phyloP scores from a whole-genome alignment of 1,140 invertebrate genomes.

The Zaprionus taronus region DNA sequence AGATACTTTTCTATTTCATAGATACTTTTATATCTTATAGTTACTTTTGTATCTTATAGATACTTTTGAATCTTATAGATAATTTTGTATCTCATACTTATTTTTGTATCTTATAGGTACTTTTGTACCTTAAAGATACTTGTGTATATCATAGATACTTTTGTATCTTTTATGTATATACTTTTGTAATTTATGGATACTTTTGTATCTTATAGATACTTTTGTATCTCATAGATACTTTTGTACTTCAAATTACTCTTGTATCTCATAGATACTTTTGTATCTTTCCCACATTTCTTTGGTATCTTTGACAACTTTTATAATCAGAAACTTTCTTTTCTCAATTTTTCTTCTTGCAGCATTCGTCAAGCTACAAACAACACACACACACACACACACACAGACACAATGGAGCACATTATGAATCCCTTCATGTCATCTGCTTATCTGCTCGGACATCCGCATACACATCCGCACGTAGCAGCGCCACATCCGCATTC shows the following conservation, averaged over 20 bases:
- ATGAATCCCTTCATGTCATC: slow-evolving; percentile 79
- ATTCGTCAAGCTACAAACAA: background rate
- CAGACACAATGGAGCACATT: slow-evolving; percentile 72
- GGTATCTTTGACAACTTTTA: slow-evolving; percentile 1
- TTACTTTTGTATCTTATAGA: too few relatives aligned
- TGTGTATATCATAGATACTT: too few relatives aligned
- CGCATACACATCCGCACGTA: slow-evolving; percentile 39
- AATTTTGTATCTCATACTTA: too few relatives aligned
- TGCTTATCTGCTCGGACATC: slow-evolving; percentile 70
- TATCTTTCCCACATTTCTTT: background rate
- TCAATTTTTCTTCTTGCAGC: slow-evolving; percentile 43
- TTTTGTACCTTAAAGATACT: too few relatives aligned
- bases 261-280: background rate
- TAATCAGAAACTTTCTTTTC: slow-evolving; percentile 37
- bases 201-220: background rate
- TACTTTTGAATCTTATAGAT: too few relatives aligned
- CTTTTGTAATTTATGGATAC: background rate
- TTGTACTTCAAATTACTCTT: background rate
- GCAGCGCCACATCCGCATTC: slow-evolving; percentile 8
- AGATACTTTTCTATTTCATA: too few relatives aligned
- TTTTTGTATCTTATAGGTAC: too few relatives aligned
- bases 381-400: background rate
- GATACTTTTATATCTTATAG: too few relatives aligned
- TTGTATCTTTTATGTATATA: background rate
- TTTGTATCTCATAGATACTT: background rate